A percentile compares a stretch with the other conserved stretches of the same genome.
phyloP scores from a whole-genome alignment of 2,797 vertebrate genomes.

The Lacerta agilis region DNA sequence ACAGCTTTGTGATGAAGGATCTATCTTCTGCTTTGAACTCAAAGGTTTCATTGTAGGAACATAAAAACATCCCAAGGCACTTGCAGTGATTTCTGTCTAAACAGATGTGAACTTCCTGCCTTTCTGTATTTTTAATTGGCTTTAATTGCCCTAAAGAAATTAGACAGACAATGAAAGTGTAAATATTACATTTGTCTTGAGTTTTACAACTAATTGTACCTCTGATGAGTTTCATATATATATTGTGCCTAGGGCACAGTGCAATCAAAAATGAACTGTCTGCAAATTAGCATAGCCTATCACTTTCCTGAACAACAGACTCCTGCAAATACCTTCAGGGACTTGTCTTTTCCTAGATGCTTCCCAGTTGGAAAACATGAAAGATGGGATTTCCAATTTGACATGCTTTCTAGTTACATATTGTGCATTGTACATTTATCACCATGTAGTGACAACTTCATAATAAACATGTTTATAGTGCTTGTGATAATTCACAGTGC shows the following conservation, averaged over 20 bases:
- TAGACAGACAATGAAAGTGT: slow-evolving; percentile 27
- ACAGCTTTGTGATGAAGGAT: neutral
- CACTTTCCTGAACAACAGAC: neutral
- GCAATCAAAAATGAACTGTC: slow-evolving; percentile 25
- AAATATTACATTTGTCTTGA: slow-evolving; percentile 37
- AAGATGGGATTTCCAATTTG: neutral
- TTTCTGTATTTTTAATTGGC: slow-evolving; percentile 39
- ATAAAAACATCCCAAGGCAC: slow-evolving; percentile 32
- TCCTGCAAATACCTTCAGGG: neutral
- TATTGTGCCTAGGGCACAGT: slow-evolving; percentile 9
- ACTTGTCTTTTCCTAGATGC: neutral
- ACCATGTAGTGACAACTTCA: neutral
- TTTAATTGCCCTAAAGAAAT: slow-evolving; percentile 45
- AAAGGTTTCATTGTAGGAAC: slow-evolving; percentile 15
- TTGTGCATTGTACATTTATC: neutral
- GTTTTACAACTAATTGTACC: slow-evolving; percentile 35
- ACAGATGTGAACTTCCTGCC: slow-evolving; percentile 30
- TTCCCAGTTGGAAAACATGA: neutral
- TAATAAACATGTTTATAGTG: neutral
- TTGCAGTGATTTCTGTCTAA: slow-evolving; percentile 21
- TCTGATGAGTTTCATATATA: slow-evolving; percentile 41
- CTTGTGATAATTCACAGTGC: neutral
- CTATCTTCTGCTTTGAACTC: slow-evolving; percentile 18
- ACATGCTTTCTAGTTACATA: slow-evolving; percentile 8
- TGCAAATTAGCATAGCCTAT: slow-evolving; percentile 22